Conservation (phyloP, 2,888 invertebrate genomes). For the Parnassius glacialis region DNA sequence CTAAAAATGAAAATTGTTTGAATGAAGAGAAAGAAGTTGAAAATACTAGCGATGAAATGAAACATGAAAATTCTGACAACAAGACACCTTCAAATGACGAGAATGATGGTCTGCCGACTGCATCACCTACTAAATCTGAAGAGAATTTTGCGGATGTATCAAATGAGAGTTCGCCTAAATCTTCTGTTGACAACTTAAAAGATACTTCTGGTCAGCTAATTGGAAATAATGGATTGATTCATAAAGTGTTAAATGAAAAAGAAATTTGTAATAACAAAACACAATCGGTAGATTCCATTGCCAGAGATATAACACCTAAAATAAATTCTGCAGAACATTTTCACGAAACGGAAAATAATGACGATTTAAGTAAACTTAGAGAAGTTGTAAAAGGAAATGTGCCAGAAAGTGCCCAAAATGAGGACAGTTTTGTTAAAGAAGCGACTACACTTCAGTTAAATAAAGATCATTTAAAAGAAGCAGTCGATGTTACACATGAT, state of each 20-base stretch:
- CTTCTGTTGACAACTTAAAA: conserved; percentile 33
- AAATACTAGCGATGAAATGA: conserved; percentile 15
- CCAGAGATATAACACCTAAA: neutral
- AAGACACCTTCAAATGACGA: conserved; percentile 27
- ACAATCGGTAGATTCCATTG: neutral
- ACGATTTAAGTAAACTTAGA: neutral
- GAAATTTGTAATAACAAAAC: neutral
- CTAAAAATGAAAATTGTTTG: conserved; percentile 60
- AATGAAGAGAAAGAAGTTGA: conserved; percentile 54
- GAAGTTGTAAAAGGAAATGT: conserved; percentile 27
- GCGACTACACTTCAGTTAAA: conserved; percentile 18
- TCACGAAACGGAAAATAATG: neutral
- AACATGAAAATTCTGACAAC: conserved; percentile 3
- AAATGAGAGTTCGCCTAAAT: conserved; percentile 57
- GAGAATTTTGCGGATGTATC: conserved; percentile 67
- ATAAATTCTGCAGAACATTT: neutral
- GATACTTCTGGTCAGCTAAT: conserved; percentile 27
- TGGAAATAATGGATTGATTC: conserved; percentile 1
- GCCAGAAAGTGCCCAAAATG: conserved; percentile 23
- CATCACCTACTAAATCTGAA: conserved; percentile 61
- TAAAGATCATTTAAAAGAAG: neutral
- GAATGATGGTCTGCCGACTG: conserved; percentile 41
- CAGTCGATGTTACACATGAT: neutral
- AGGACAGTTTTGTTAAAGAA: conserved; percentile 12
- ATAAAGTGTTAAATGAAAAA: conserved; percentile 14